Conservation (phyloP, 2,113 vertebrate species). For the Antigone vipio region DNA sequence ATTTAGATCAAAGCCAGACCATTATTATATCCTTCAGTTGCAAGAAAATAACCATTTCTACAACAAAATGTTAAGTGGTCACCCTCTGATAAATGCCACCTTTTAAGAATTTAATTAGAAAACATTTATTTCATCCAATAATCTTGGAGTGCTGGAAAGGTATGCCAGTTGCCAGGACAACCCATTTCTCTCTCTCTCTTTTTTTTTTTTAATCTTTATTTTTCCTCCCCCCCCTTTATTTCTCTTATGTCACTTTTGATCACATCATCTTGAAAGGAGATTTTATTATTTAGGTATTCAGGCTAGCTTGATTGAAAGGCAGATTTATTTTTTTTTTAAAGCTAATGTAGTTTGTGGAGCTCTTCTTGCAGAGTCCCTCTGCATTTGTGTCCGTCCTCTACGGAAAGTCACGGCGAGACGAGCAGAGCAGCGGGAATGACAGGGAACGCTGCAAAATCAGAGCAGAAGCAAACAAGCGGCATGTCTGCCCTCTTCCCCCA, state of each 20-base stretch:
- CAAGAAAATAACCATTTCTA: not conserved
- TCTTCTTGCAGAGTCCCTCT: not conserved
- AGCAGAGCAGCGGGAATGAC: not conserved
- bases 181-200: not conserved
- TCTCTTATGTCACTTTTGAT: conserved; percentile 44
- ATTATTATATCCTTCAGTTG: not conserved
- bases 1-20: not conserved
- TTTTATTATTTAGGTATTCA: conserved; percentile 16
- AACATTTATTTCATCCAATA: not conserved
- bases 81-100: not conserved
- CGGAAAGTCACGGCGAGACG: accelerated
- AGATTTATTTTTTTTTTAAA: not conserved
- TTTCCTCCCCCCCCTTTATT: not conserved
- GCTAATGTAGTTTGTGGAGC: conserved; percentile 1
- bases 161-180: conserved; percentile 41
- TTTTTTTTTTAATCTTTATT: not conserved
- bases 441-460: not conserved
- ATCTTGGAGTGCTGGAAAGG: not conserved
- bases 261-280: conserved; percentile 23
- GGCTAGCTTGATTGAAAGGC: not conserved
- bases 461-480: not conserved
- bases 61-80: not conserved
- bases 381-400: not conserved
- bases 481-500: not conserved
- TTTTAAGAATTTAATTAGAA: conserved; percentile 35